Evolutionary conservation across 2,113 vertebrate genomes (phyloP), one percentile per base, ranked within the genome.

Genomic region (Chaenocephalus aceratus): DNA sequence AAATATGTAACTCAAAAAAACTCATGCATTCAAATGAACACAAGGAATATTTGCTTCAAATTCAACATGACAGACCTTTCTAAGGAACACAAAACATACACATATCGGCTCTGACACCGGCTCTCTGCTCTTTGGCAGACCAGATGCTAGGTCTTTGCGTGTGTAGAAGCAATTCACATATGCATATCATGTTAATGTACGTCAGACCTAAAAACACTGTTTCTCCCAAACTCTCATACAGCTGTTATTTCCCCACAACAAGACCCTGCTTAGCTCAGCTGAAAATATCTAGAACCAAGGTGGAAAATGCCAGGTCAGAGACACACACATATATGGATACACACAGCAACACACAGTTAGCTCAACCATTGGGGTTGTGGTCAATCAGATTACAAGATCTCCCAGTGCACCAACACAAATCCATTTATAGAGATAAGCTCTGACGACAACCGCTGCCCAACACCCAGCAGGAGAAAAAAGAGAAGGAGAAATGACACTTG

Each of bases 341-440:
- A 30, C 30, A 30, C 30, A 30, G 30, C 30, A 30, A 30, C 30
- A 30, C 30, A 30, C 30, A 30, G 30, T 30, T 30, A 4, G 30
- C 30, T 30, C 30, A 30, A 30, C 30, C 30, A 4, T 30, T 30
- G 30, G 30, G 30, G 30, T 30, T 30, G 3, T 30, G 30, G 73
- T 87, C 75, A 85, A 90, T 93, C 75, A 85, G 91, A 93, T 94
- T 93, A 92, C 13, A 77, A 79, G 82, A 92, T 89, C 80, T 88
- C 76, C 61, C 71, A 30, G 30, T 30, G 30, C 30, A 30, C 30
- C 30, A 71, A 86, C 89, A 90, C 83, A 91, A 93, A 93, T 93
- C 89, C 86, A 89, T 87, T 90, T 88, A 86, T 49, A 86, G 72
- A 88, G 90, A 93, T 91, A 92, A 91, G 83, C 74, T 79, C 53